Conservation (phyloP, 2,797 vertebrate genomes). For the Sylvia borin region DNA sequence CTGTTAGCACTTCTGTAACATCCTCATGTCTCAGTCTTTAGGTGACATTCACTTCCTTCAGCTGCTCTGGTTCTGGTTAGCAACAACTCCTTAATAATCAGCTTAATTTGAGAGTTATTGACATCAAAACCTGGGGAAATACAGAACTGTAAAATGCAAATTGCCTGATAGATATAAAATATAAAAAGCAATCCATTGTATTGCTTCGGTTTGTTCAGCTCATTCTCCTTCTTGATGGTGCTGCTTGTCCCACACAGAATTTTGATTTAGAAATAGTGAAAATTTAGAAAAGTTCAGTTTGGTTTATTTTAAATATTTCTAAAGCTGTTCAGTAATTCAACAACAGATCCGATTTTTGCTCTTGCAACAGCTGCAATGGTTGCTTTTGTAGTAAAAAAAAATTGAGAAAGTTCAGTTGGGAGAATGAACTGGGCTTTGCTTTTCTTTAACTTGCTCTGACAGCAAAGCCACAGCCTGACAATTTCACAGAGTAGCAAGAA, state of each 20-base stretch:
- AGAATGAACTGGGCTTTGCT: neutral
- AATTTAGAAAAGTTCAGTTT: neutral
- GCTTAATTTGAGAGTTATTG: neutral
- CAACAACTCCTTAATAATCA: neutral
- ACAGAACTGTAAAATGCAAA: no score
- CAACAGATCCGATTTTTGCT: neutral
- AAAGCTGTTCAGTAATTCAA: neutral
- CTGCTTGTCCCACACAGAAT: fast-evolving
- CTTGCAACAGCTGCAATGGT: neutral
- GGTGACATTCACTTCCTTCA: neutral
- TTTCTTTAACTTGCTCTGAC: neutral
- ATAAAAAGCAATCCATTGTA: no score
- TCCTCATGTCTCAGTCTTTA: fast-evolving
- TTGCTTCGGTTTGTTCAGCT: neutral
- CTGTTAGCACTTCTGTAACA: neutral
- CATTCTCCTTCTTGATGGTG: neutral
- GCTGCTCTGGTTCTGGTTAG: neutral
- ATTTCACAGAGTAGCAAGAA: neutral
- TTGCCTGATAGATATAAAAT: no score
- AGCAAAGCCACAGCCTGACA: neutral
- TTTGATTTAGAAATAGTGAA: fast-evolving
- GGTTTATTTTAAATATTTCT: neutral
- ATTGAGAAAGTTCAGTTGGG: fast-evolving
- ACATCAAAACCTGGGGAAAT: neutral
- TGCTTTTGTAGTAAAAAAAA: neutral